Conservation (phyloP, 2,797 vertebrate species). For the Phalloptychus januarius region DNA sequence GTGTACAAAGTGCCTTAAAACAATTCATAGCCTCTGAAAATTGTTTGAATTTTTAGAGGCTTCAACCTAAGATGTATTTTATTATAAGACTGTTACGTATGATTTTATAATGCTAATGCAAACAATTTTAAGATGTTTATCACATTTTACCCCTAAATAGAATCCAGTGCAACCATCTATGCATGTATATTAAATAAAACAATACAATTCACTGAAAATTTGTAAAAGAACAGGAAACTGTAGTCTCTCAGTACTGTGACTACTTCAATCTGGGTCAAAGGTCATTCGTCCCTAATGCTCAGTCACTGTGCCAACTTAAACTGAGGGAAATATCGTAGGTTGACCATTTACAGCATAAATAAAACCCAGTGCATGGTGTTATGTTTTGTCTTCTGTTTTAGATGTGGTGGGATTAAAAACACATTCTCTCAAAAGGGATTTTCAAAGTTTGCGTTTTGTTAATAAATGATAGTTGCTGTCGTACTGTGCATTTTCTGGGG, state of each 20-base stretch:
- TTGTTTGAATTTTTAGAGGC: neutral
- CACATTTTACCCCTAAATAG: neutral
- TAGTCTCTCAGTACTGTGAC: neutral
- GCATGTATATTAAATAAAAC: neutral
- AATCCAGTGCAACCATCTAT: neutral
- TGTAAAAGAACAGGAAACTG: neutral
- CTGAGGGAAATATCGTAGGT: neutral
- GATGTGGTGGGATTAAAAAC: neutral
- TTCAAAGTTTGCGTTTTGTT: slow-evolving; percentile 17
- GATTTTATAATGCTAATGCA: neutral
- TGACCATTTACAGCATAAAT: slow-evolving; percentile 25
- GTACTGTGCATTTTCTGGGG: slow-evolving; percentile 39
- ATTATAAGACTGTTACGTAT: neutral
- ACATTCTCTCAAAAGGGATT: slow-evolving; percentile 11
- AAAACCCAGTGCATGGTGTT: slow-evolving; percentile 18
- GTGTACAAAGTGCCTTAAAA: neutral
- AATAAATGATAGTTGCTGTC: slow-evolving; percentile 49
- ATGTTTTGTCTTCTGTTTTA: slow-evolving; percentile 22
- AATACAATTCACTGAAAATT: neutral
- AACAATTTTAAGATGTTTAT: neutral
- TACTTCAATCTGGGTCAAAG: neutral
- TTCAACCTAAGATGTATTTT: neutral
- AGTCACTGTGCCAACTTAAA: neutral
- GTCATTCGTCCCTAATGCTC: neutral
- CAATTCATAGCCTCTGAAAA: neutral